A percentile compares a stretch with the other conserved stretches of the same genome.
Evolutionary conservation across 2,888 invertebrate species (phyloP).

Genomic region (Pogonocherus hispidulus): DNA sequence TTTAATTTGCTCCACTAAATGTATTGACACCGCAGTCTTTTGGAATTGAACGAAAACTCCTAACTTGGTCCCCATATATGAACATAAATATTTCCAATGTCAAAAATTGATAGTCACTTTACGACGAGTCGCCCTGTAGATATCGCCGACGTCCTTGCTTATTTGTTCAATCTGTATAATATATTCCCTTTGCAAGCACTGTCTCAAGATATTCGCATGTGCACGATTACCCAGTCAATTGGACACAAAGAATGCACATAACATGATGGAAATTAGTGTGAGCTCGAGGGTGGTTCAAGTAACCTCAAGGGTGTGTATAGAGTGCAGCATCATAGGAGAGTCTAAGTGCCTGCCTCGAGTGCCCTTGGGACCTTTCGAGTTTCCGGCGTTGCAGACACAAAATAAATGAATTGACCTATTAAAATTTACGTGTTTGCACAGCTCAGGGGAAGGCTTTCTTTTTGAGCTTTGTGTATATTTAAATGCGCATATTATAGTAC

Average conservation of each 20-base stretch:
- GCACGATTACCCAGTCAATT: background rate
- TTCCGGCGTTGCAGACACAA: slow-evolving; percentile 35
- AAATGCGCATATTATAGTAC: too few relatives aligned
- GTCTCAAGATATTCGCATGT: background rate
- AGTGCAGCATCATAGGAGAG: slow-evolving; percentile 26
- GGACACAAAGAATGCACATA: background rate
- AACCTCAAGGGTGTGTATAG: slow-evolving; percentile 29
- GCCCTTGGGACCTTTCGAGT: slow-evolving; percentile 32
- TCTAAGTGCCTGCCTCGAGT: slow-evolving; percentile 36
- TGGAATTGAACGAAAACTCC: too few relatives aligned
- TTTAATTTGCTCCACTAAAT: too few relatives aligned
- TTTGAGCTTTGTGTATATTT: background rate
- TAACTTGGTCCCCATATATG: too few relatives aligned
- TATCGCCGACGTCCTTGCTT: too few relatives aligned
- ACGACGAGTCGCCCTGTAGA: background rate
- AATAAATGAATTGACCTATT: slow-evolving; percentile 46
- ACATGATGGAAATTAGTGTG: slow-evolving; percentile 23
- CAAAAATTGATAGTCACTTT: background rate
- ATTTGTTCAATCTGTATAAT: too few relatives aligned
- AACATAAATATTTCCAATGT: too few relatives aligned
- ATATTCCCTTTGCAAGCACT: too few relatives aligned
- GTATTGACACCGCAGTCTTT: too few relatives aligned
- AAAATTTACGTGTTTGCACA: slow-evolving; percentile 43
- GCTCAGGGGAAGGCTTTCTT: slow-evolving; percentile 12
- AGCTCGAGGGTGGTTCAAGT: slow-evolving; percentile 22